Conservation (phyloP, 2,888 invertebrate genomes). For the Nephrotoma appendiculata region DNA sequence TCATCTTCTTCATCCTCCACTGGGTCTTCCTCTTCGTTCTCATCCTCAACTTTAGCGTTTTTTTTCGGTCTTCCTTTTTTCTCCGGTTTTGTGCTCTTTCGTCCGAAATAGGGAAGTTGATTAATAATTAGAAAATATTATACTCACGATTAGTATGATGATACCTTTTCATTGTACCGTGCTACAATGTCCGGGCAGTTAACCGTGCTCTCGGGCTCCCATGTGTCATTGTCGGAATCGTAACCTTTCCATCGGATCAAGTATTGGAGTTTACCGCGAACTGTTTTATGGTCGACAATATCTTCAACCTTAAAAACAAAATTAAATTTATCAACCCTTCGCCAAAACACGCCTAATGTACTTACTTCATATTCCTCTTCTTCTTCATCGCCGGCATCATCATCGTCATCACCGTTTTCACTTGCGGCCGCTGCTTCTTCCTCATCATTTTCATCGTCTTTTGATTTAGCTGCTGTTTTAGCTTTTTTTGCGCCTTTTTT, state of each 20-base stretch:
- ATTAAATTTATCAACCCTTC: not conserved
- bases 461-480: constrained; percentile 23
- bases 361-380: constrained; percentile 20
- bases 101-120: not conserved
- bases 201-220: constrained; percentile 58
- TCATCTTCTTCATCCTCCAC: not conserved
- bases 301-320: constrained; percentile 40
- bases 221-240: constrained; percentile 50
- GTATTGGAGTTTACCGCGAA: constrained; percentile 51
- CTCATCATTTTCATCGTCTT: constrained; percentile 22
- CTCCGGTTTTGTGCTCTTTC: not conserved
- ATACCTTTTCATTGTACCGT: constrained; percentile 28
- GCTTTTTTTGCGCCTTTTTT: constrained; percentile 15
- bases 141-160: not conserved
- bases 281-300: constrained; percentile 51
- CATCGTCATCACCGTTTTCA: constrained; percentile 22
- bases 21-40: not conserved
- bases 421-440: constrained; percentile 11
- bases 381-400: constrained; percentile 37
- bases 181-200: constrained; percentile 54
- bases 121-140: not conserved
- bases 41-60: not conserved
- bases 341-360: constrained; percentile 5
- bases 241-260: constrained; percentile 70
- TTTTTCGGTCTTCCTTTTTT: not conserved